A percentile compares a stretch with the other conserved stretches of the same genome.
phyloP scores from a whole-genome alignment of 37 sponge, comb jelly and placozoan species.

The Geodia barretti region DNA sequence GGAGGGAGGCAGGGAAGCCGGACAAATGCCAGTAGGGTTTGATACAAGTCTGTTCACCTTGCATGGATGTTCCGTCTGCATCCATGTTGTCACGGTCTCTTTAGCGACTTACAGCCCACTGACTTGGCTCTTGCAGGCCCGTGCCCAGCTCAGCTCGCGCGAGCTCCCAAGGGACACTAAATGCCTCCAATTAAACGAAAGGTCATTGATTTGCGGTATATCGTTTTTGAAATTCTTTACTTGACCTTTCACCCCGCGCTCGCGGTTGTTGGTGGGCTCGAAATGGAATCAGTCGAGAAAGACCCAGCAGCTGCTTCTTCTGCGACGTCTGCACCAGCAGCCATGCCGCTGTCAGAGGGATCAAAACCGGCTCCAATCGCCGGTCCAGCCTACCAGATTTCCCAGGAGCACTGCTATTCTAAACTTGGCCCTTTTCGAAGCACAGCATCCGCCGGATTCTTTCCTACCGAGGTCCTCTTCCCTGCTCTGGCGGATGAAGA shows the following conservation, averaged over 20 bases:
- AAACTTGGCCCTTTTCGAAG: slow-evolving; percentile 38
- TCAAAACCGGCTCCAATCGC: not conserved
- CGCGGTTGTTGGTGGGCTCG: not conserved
- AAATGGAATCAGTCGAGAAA: not conserved
- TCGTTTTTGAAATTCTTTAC: no score
- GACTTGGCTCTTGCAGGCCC: no score
- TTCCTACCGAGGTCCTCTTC: slow-evolving; percentile 43
- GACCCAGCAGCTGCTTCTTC: not conserved
- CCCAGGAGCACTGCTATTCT: slow-evolving; percentile 58
- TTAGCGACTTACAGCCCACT: no score
- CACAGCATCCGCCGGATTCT: not conserved
- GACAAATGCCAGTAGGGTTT: not conserved
- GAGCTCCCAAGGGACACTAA: no score
- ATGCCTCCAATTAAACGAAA: no score
- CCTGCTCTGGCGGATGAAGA: not conserved
- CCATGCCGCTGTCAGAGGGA: no score
- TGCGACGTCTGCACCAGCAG: not conserved
- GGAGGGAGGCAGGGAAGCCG: no score
- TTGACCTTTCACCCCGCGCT: not conserved
- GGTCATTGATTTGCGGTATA: no score
- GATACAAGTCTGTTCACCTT: not conserved
- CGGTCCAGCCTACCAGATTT: slow-evolving; percentile 24
- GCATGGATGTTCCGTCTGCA: not conserved
- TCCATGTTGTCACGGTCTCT: no score
- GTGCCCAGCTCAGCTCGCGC: no score